Percentiles rank a stretch among this genome's conserved stretches.
Evolutionary conservation across 1,140 invertebrate species (phyloP).

Genomic region (Drosophila dunni): DNA sequence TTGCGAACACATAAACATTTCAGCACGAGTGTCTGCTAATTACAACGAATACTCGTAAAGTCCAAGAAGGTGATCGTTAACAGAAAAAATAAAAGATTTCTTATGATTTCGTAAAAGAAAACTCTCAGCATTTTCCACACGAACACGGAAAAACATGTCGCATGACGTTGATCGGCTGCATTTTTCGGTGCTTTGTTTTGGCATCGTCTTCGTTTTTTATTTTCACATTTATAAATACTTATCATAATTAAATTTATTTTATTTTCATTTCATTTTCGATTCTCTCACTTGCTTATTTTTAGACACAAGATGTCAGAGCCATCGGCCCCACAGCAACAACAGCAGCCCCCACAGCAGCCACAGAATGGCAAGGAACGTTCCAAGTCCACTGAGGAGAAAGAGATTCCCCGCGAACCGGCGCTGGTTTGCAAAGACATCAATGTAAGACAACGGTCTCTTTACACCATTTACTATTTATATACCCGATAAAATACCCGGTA

Average conservation of each 20-base stretch:
- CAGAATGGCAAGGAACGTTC: conserved; percentile 82
- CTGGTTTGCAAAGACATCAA: conserved; percentile 92
- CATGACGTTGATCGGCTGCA: conserved; percentile 49
- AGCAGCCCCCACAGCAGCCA: conserved; percentile 48
- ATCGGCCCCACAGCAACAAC: conserved; percentile 71
- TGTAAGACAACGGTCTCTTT: conserved; percentile 85
- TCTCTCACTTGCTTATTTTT: conserved; percentile 68
- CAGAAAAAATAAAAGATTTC: conserved; percentile 14
- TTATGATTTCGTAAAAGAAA: conserved; percentile 13
- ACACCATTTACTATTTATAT: background rate
- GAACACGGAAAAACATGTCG: conserved; percentile 19
- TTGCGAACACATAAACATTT: conserved; percentile 68
- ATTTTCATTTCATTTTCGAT: conserved; percentile 39
- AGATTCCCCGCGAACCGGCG: conserved; percentile 91
- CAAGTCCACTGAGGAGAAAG: conserved; percentile 87
- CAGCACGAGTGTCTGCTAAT: conserved; percentile 41
- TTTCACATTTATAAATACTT: conserved; percentile 60
- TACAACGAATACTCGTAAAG: conserved; percentile 55
- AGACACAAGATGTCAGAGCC: conserved; percentile 77
- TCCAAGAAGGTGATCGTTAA: conserved; percentile 46
- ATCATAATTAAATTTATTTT: conserved; percentile 70
- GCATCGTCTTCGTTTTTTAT: conserved; percentile 13
- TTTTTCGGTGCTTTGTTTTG: conserved; percentile 33
- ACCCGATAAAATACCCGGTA: background rate
- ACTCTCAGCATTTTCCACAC: conserved; percentile 7